Percentiles rank a stretch among this genome's conserved stretches.
phyloP scores from a whole-genome alignment of 2,888 invertebrate genomes.

The Rotaria sp. region DNA sequence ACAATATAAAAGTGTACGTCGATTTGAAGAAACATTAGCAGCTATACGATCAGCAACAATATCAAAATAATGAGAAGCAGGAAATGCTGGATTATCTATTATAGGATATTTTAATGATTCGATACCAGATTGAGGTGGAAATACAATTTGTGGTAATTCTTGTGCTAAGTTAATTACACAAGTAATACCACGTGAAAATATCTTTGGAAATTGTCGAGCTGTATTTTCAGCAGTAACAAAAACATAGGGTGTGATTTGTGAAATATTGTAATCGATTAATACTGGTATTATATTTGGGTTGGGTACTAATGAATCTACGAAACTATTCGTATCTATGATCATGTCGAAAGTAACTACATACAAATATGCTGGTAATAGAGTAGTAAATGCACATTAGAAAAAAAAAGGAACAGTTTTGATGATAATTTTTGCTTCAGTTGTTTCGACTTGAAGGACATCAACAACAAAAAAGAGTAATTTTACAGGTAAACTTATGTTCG shows the following conservation, averaged over 20 bases:
- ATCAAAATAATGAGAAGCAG: background rate
- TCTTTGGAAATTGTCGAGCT: background rate
- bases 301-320: background rate
- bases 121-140: background rate
- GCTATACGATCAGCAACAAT: slow-evolving; percentile 5
- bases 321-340: background rate
- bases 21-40: background rate
- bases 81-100: background rate
- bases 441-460: background rate
- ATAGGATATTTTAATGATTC: slow-evolving; percentile 15
- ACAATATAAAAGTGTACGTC: background rate
- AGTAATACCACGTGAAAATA: background rate
- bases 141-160: background rate
- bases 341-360: background rate
- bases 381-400: background rate
- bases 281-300: background rate
- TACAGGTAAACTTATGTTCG: background rate
- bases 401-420: background rate
- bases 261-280: background rate
- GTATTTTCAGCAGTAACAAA: background rate
- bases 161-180: background rate
- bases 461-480: background rate
- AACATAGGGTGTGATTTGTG: background rate
- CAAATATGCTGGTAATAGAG: background rate
- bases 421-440: background rate